These are phyloP conservation scores for Polypedilum vanderplanki DNA, from an alignment of 1,140 invertebrate species.

Conservation along the genomic window DNA sequence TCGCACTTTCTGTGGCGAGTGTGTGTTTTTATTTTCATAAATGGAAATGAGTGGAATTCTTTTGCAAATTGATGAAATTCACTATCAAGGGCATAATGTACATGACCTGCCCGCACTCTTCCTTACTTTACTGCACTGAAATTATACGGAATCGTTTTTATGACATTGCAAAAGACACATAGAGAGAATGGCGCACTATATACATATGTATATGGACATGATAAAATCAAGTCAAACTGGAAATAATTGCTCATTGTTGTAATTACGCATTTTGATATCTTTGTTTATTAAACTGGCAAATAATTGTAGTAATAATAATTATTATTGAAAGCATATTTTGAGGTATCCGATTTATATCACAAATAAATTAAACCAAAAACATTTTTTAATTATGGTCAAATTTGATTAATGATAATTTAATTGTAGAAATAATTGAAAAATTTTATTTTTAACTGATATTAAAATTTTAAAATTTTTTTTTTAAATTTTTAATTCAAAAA, in stretches of 20 bases:
- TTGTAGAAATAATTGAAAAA: neutral
- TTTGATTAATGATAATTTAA: neutral
- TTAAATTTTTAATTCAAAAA: no score
- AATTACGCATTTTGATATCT: slow-evolving; percentile 16
- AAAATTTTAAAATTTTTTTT: no score
- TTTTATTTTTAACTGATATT: no score
- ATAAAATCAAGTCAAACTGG: neutral
- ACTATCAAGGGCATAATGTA: slow-evolving; percentile 6
- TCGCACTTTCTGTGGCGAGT: neutral
- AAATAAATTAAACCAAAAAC: neutral
- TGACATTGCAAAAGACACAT: neutral
- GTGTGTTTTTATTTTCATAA: neutral
- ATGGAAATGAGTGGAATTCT: slow-evolving; percentile 17
- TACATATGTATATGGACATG: neutral
- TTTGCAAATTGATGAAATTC: slow-evolving; percentile 7
- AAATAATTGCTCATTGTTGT: neutral
- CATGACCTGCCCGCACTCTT: neutral
- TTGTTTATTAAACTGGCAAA: slow-evolving; percentile 3
- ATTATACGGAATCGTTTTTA: slow-evolving; percentile 5
- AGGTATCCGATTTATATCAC: no score
- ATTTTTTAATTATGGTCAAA: neutral
- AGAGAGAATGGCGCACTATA: neutral
- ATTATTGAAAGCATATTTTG: no score
- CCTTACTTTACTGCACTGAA: neutral
- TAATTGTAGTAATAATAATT: neutral